Evolutionary conservation across 2,888 invertebrate species (phyloP).

Genomic region (Eretmocerus hayati): DNA sequence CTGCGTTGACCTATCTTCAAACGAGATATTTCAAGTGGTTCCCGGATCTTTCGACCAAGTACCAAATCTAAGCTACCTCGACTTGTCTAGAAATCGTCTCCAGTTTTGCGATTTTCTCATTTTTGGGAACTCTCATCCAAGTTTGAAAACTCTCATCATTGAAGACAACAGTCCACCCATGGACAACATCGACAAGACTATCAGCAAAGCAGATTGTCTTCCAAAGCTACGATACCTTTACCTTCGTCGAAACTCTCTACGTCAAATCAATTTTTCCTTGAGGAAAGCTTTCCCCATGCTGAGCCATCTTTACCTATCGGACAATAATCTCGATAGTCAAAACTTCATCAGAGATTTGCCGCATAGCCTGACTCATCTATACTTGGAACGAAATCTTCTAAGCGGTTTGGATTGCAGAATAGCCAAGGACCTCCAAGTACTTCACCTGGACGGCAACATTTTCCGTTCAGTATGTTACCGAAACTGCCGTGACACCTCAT

Average conservation of each 20-base stretch:
- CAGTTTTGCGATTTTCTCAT: constrained; percentile 30
- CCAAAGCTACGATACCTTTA: constrained; percentile 31
- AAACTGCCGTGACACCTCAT: constrained; percentile 23
- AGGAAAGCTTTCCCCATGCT: constrained; percentile 28
- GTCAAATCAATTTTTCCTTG: constrained; percentile 26
- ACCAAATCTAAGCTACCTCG: constrained; percentile 33
- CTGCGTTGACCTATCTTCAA: constrained; percentile 30
- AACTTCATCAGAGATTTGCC: constrained; percentile 28
- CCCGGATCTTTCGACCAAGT: constrained; percentile 28
- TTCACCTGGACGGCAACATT: constrained; percentile 31
- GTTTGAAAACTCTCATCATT: constrained; percentile 28
- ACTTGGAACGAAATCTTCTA: constrained; percentile 31
- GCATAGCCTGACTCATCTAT: constrained; percentile 29
- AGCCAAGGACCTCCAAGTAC: constrained; percentile 24
- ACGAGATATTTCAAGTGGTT: constrained; percentile 27
- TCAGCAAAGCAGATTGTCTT: constrained; percentile 27
- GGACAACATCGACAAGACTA: constrained; percentile 19
- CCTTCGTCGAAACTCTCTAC: constrained; percentile 29
- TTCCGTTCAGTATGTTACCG: constrained; percentile 29
- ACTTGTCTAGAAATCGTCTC: constrained; percentile 34
- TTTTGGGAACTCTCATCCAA: constrained; percentile 27
- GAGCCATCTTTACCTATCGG: constrained; percentile 34
- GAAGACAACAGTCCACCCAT: constrained; percentile 29
- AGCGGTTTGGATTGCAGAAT: constrained; percentile 24
- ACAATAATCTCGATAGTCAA: constrained; percentile 30